These are phyloP conservation scores for Erythrocebus patas DNA, from an alignment of 2,113 vertebrate species.

Conservation along the genomic window DNA sequence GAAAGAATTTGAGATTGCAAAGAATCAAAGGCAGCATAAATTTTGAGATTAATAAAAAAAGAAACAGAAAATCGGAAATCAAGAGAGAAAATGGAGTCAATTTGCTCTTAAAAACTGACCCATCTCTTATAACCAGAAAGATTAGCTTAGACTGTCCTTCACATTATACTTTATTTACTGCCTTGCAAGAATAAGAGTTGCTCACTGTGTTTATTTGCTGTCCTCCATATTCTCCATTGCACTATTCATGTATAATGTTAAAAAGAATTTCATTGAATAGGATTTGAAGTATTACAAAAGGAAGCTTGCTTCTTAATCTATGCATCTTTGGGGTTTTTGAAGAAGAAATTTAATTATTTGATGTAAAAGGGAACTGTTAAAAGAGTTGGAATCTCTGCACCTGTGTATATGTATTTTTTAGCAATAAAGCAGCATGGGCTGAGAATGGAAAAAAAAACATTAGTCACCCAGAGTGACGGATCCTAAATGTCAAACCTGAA, in stretches of 20 bases:
- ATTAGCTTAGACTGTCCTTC: not conserved
- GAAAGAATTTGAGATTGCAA: not conserved
- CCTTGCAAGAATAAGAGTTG: not conserved
- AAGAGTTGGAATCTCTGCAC: conserved; percentile 85
- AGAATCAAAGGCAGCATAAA: not conserved
- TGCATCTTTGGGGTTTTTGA: conserved; percentile 84
- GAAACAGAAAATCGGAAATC: not conserved
- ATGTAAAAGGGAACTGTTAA: conserved; percentile 83
- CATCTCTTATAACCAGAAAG: not conserved
- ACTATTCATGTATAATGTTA: conserved; percentile 51
- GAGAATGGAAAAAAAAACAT: conserved; percentile 80
- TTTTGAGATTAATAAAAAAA: not conserved
- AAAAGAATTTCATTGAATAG: conserved; percentile 78
- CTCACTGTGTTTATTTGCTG: not conserved
- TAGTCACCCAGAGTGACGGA: not conserved
- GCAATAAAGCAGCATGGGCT: conserved; percentile 88
- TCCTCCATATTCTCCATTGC: conserved; percentile 51
- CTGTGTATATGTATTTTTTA: conserved; percentile 80
- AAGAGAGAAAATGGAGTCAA: not conserved
- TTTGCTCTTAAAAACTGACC: not conserved
- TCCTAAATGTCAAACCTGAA: not conserved
- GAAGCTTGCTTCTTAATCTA: conserved; percentile 87
- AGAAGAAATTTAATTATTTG: conserved; percentile 83
- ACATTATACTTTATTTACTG: not conserved
- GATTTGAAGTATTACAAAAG: conserved; percentile 80